Evolutionary conservation across 2,888 invertebrate genomes (phyloP).

Genomic region (Eupithecia centaureata): DNA sequence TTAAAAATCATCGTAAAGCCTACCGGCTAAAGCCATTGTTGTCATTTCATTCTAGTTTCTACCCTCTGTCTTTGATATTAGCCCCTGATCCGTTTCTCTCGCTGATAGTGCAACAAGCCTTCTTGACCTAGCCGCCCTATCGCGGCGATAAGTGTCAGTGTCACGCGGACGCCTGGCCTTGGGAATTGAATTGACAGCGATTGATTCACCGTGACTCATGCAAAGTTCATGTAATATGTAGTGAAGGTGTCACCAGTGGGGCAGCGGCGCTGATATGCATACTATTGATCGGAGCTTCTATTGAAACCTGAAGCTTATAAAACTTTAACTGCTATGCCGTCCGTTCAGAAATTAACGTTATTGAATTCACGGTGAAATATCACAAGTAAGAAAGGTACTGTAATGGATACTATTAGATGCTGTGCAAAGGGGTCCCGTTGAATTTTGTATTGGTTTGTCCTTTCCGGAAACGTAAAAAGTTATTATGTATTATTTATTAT

Average conservation of each 20-base stretch:
- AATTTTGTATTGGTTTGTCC: background rate
- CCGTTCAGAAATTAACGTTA: background rate
- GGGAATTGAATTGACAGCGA: constrained; percentile 24
- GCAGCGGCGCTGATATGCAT: constrained; percentile 33
- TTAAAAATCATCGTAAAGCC: background rate
- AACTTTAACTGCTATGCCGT: background rate
- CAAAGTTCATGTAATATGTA: constrained; percentile 34
- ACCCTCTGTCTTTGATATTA: background rate
- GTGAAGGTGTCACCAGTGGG: constrained; percentile 42
- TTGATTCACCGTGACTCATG: constrained; percentile 34
- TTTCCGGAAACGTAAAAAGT: background rate
- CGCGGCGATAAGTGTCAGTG: constrained; percentile 9
- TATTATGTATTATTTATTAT: too few relatives aligned
- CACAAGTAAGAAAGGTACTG: background rate
- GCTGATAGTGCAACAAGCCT: constrained; percentile 2
- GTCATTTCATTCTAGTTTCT: background rate
- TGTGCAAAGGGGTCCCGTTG: background rate
- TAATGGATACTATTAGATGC: background rate
- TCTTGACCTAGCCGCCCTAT: constrained; percentile 16
- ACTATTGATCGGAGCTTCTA: constrained; percentile 37
- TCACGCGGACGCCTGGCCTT: constrained; percentile 18
- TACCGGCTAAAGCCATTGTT: background rate
- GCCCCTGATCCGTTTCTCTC: background rate
- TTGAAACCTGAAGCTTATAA: constrained; percentile 17
- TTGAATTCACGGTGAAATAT: background rate